Evolutionary conservation across 2,113 vertebrate genomes (phyloP).

Genomic region (Caranx ignobilis): DNA sequence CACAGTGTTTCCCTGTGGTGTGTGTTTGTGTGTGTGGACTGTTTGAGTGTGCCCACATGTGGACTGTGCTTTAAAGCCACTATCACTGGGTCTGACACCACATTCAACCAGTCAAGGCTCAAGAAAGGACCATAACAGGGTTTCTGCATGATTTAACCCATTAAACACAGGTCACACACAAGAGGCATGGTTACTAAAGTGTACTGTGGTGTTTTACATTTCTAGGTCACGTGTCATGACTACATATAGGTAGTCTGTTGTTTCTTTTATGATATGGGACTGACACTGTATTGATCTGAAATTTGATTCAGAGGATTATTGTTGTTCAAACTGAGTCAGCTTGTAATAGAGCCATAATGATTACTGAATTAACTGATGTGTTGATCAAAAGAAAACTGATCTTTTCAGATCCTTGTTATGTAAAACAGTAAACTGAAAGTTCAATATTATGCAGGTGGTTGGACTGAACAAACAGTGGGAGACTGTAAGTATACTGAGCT

Average conservation of each 20-base stretch:
- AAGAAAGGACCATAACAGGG: neutral
- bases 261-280: neutral
- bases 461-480: neutral
- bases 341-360: neutral
- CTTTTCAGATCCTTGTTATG: neutral
- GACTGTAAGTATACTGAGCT: neutral
- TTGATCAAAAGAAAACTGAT: too few species aligned
- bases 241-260: neutral
- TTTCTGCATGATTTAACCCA: conserved; percentile 37
- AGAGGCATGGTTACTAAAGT: neutral
- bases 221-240: neutral
- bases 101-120: neutral
- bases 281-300: neutral
- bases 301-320: neutral
- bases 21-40: neutral
- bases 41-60: neutral
- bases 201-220: conserved; percentile 5
- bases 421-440: neutral
- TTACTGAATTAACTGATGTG: too few species aligned
- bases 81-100: conserved; percentile 7
- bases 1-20: neutral
- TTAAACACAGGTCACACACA: neutral
- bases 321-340: neutral
- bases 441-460: neutral
- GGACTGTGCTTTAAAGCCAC: conserved; percentile 6